Evolutionary conservation across 37 sponge, comb jelly and placozoan species (phyloP), one percentile per base, ranked within the genome.

Genomic region (Theonella swinhoei): DNA sequence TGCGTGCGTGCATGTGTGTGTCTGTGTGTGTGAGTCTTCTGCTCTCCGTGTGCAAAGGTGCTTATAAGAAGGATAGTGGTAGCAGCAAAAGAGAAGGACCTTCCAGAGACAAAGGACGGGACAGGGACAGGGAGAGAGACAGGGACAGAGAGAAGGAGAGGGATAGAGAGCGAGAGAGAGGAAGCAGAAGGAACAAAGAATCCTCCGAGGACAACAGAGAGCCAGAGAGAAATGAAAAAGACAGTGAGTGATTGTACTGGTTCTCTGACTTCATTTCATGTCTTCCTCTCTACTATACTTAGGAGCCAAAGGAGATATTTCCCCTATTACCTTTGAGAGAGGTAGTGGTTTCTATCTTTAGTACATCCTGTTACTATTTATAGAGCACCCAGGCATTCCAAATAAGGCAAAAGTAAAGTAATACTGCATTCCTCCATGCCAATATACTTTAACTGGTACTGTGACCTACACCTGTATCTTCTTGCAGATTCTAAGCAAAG

Each of bases 311-410:
- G 66, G 69, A 42, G 76, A 75, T 25, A 77, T 85, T 24, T 85
- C 86, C 26, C 86, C 79, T 14, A 78, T 78, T 39, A 60, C 77
- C 17, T 85, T 78, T 78, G 70, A 62, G 37, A 71, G 54, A 39
- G 38, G 23, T 47, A 17, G 54, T 17, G 14, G 14, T 7, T 47
- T 47, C 54, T 47, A 47, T 47, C 7, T 47, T 47, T 47, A 47
- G 54, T 47, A 47, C 54, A 47, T 47, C 54, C 14, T 47, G 54
- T 47, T 47, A 47, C 54, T 47, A 47, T 47, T 17, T 47, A 47
- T 47, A 47, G 54, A 47, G 11, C 14, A 14, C 54, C 54, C 7
- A 7, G 7, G 54, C 54, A 47, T 47, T 47, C 54, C 54, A 47
- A 47, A 47, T 47, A 17, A n/a, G n/a, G n/a, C n/a, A n/a, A n/a